Percentiles rank a stretch among this genome's conserved stretches.
phyloP scores from a whole-genome alignment of 1,140 invertebrate species.

The Hypsibius dujardini region DNA sequence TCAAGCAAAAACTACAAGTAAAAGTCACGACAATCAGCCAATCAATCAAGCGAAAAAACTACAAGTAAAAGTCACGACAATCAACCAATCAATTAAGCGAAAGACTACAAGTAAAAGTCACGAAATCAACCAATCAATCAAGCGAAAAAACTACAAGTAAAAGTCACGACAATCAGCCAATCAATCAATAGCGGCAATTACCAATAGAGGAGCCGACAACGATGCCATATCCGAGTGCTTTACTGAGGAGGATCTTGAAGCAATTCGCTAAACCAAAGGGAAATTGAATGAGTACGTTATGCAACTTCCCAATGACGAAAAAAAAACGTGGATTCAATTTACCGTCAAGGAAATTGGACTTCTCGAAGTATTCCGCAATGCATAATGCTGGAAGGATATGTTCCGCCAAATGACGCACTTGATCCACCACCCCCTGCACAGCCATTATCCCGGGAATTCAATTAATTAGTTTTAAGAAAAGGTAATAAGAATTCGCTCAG shows the following conservation, averaged over 20 bases:
- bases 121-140: conserved; percentile 1
- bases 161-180: too few relatives aligned
- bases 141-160: not conserved
- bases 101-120: not conserved
- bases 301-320: conserved; percentile 22
- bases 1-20: conserved; percentile 4
- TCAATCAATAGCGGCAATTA: conserved; percentile 30
- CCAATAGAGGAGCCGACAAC: conserved; percentile 66
- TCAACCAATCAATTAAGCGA: not conserved
- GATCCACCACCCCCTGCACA: too few relatives aligned
- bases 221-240: conserved; percentile 62
- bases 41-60: not conserved
- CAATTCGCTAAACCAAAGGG: conserved; percentile 45
- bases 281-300: too few relatives aligned
- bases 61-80: not conserved
- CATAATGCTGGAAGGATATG: not conserved
- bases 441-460: too few relatives aligned
- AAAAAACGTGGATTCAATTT: conserved; percentile 31
- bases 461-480: too few relatives aligned
- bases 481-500: too few relatives aligned
- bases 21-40: not conserved
- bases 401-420: too few relatives aligned
- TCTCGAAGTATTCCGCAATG: not conserved
- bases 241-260: conserved; percentile 65
- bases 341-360: conserved; percentile 3